Conservation (phyloP, 1,140 invertebrate genomes). For the Latrodectus geometricus region DNA sequence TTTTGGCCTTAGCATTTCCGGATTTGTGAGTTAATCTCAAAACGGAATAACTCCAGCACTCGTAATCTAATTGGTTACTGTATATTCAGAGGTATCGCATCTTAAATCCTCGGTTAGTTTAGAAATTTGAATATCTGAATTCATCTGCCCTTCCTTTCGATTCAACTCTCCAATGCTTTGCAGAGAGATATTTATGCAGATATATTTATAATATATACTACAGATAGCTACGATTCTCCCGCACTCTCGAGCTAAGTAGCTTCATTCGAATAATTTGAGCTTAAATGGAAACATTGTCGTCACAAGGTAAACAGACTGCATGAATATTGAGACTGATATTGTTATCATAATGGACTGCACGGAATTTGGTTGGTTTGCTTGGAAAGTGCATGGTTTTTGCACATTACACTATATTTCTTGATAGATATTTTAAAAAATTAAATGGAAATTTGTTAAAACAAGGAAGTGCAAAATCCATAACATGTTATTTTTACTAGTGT, state of each 20-base stretch:
- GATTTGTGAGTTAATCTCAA: neutral
- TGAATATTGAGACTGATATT: slow-evolving; percentile 44
- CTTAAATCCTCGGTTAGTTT: slow-evolving; percentile 12
- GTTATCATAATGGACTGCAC: neutral
- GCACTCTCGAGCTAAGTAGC: slow-evolving; percentile 8
- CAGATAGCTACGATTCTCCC: slow-evolving; percentile 5
- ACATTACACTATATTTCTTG: too few species aligned
- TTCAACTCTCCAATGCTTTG: neutral
- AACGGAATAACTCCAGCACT: neutral
- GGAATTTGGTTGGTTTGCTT: too few species aligned
- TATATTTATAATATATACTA: neutral
- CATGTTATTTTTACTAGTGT: too few species aligned
- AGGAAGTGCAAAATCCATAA: too few species aligned
- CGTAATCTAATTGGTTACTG: neutral
- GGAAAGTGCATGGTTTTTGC: too few species aligned
- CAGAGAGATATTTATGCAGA: neutral
- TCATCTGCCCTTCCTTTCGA: neutral
- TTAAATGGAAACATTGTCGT: slow-evolving; percentile 44
- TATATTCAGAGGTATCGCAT: neutral
- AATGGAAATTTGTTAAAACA: too few species aligned
- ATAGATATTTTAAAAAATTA: too few species aligned
- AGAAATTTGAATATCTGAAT: slow-evolving; percentile 28
- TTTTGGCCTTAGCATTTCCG: neutral
- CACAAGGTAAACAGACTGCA: slow-evolving; percentile 15
- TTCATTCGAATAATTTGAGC: slow-evolving; percentile 32